These are phyloP conservation scores for Andrena marginata DNA, from an alignment of 2,888 invertebrate species.

Conservation along the genomic window DNA sequence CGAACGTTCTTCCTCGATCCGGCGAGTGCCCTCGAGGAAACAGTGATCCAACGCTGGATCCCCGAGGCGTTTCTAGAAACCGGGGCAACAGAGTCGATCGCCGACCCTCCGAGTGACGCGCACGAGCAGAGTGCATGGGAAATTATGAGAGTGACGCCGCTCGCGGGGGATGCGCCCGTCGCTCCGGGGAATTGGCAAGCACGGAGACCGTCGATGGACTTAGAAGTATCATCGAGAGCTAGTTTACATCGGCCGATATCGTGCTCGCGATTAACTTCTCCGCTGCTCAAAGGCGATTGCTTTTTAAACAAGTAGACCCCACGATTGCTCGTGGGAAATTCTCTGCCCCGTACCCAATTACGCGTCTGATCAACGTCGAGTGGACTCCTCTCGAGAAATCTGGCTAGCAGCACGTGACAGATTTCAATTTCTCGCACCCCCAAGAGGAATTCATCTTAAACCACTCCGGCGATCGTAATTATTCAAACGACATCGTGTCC, in stretches of 20 bases:
- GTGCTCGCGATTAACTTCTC: conserved; percentile 79
- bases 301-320: conserved; percentile 77
- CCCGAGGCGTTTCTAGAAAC: conserved; percentile 13
- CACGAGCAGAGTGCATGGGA: conserved; percentile 74
- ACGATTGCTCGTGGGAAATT: conserved; percentile 57
- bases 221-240: conserved; percentile 80
- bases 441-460: no score
- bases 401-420: neutral
- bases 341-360: conserved; percentile 2
- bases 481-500: no score
- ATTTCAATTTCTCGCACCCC: neutral
- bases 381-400: conserved; percentile 15
- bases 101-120: conserved; percentile 9
- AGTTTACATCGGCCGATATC: conserved; percentile 77
- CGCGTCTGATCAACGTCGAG: neutral
- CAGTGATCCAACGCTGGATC: conserved; percentile 9
- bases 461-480: no score
- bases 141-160: conserved; percentile 66
- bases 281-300: conserved; percentile 78
- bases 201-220: conserved; percentile 67
- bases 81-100: neutral
- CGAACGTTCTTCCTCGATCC: no score
- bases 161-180: conserved; percentile 60
- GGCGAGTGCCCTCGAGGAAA: conserved; percentile 11
- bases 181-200: conserved; percentile 75